Evolutionary conservation across 2,797 vertebrate genomes (phyloP), one percentile per base, ranked within the genome.

Genomic region (Pachyuromys duprasi): DNA sequence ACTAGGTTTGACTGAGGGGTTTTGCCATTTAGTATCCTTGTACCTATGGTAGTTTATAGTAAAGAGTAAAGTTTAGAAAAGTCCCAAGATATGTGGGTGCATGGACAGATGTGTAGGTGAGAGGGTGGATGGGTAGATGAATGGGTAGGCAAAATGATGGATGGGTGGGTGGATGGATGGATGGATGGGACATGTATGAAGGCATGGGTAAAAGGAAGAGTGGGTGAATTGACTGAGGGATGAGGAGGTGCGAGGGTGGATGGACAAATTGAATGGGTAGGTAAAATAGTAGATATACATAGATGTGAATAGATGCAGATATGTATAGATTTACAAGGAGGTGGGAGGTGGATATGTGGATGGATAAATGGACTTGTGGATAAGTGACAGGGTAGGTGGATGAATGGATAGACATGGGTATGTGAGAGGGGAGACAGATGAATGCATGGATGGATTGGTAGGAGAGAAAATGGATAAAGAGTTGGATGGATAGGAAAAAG

Each of bases 61-160:
- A 14, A 72, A 92, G 75, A 87, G 20, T 67, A 24, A 63, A 76
- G 72, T 31, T 62, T 62, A 53, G 39, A 72, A 89, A 95, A 93
- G 74, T 24, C 24, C 78, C 0, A 69, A 36, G 12, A 2, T 78
- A 69, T 28, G 13, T 88, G 9, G 15, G 28, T 57, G 22, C 22
- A 20, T 55, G 4, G 75, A 8, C 69, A 18, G 74, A 8, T 60
- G 67, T n/a, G 65, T 86, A 49, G 42, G 45, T 69, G 83, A 86
- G 65, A 86, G 45, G 65, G 5, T 67, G 9, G 17, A 12, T 22
- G 11, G 49, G 20, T 22, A 15, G 42, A 45, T 75, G 5, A 36
- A 8, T 63, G 15, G 8, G 36, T 63, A 20, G 26, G 2, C 36
- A 8, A 22, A 60, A 11, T 26, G 79, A 9, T 42, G 80, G 36